Percentiles rank a stretch among this genome's conserved stretches.
Conservation (phyloP, 35 echinoderm and acorn worm species). For the Nesometra sesokonis region DNA sequence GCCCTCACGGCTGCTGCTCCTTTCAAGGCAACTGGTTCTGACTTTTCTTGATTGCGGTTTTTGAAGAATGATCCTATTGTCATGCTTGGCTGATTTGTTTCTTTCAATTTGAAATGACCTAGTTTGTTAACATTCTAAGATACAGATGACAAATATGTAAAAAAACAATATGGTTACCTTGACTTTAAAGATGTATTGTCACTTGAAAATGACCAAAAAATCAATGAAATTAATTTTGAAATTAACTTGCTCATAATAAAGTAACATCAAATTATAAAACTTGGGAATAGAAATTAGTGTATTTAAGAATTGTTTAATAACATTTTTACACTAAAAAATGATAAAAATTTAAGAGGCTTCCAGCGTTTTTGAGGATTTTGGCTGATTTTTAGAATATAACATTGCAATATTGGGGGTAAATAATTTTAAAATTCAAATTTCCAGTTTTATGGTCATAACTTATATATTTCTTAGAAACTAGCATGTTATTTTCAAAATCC, state of each 20-base stretch:
- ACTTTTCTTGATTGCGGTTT: conserved; percentile 18
- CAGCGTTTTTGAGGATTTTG: no score
- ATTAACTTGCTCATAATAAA: no score
- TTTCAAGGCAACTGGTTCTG: conserved; percentile 35
- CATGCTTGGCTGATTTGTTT: not conserved
- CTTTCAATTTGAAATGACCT: conserved; percentile 43
- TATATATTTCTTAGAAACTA: no score
- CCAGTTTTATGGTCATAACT: no score
- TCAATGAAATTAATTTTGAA: no score
- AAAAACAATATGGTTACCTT: not conserved
- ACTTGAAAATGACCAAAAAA: not conserved
- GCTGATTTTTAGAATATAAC: no score
- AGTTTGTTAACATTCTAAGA: conserved; percentile 13
- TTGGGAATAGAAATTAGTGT: no score
- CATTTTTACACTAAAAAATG: no score
- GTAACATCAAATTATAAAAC: not conserved
- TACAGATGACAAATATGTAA: not conserved
- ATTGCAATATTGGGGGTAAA: no score
- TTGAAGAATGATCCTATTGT: conserved; percentile 41
- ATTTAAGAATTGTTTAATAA: no score
- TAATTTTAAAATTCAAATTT: not conserved
- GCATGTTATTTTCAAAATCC: no score
- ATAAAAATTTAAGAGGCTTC: no score
- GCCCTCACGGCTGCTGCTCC: conserved; percentile 84
- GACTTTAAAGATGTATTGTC: not conserved